Base-by-base conservation (phyloP, 2,113 vertebrate genomes). In the Brachionichthys hirsutus region DNA sequence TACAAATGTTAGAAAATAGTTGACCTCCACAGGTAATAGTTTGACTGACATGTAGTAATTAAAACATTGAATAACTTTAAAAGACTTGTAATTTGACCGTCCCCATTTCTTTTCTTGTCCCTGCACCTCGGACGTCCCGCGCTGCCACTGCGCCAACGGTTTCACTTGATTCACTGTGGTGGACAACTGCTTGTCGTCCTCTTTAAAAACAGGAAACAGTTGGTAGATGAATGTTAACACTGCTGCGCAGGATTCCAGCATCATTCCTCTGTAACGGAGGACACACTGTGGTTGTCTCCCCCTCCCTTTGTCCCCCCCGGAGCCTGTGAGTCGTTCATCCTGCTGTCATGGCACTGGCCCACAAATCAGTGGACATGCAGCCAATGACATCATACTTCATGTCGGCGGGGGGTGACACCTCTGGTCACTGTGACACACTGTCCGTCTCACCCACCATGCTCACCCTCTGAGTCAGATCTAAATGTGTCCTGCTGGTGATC, bases 381-480 rank as follows among this genome's bases (percentile, higher is more conserved):
- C 77, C 79, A 59, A 70, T 87, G 86, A 86, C 85, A 80, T 78
- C 80, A 85, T 82, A 12, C 51, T 55, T 66, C 47, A 46, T 55
- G 55, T 70, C 46, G 44, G 40, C 48, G 38, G 17, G 62, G 9
- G 77, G 57, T 85, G 88, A 87, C 80, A 86, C 85, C 65, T 77
- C 65, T 84, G 87, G 84, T 87, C 82, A 85, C 51, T 67, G 81
- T 89, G 87, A 86, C 83, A 84, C 75, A 75, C 49, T 55, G 66
- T 72, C 57, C 59, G 38, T 82, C 74, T 81, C 77, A 58, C 62
- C 70, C 66, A 42, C 46, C 41, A 8, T 22, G 57, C 62, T 44
- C n/a, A 8, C 1, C 3, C 70, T 52, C 43, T 68, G 58, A 81
- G 65, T 73, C 77, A 62, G 43, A 57, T 54, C 54, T 50, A 46